Conservation (phyloP, 2,113 vertebrate genomes). For the Melanerpes formicivorus region DNA sequence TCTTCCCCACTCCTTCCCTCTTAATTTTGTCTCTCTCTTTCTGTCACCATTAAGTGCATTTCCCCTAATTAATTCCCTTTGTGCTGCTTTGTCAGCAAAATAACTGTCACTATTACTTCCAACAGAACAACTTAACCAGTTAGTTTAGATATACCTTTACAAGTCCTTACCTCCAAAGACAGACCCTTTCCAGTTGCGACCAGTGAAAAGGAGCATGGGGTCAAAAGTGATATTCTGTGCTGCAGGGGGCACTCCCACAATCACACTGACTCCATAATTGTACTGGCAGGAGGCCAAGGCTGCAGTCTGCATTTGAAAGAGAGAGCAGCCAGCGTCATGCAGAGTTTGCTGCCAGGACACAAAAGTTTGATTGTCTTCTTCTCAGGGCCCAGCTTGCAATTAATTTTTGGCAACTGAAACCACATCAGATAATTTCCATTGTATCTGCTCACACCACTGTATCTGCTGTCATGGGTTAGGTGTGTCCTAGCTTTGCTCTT, state of each 20-base stretch:
- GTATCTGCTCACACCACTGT: neutral
- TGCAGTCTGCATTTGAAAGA: slow-evolving; percentile 65
- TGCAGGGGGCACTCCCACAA: slow-evolving; percentile 79
- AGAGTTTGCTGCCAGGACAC: neutral
- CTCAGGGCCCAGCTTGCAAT: neutral
- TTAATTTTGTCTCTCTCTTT: neutral
- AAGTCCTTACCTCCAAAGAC: slow-evolving; percentile 83
- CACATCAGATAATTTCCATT: neutral
- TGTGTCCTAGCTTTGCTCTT: neutral
- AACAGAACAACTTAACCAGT: neutral
- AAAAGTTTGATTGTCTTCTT: neutral
- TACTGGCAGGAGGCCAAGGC: slow-evolving; percentile 78
- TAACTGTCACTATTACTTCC: neutral
- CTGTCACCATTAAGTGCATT: neutral
- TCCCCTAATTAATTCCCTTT: neutral
- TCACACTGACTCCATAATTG: slow-evolving; percentile 78
- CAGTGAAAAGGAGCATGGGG: slow-evolving; percentile 78
- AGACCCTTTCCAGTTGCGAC: slow-evolving; percentile 80
- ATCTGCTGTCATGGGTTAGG: neutral
- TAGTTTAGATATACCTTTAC: neutral
- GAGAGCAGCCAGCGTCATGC: neutral
- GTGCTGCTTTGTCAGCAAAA: neutral
- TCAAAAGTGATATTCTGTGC: slow-evolving; percentile 62
- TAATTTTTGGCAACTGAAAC: neutral
- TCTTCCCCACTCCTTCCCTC: no score